phyloP scores from a whole-genome alignment of 2,888 invertebrate species.

The Mesochorus sp. region DNA sequence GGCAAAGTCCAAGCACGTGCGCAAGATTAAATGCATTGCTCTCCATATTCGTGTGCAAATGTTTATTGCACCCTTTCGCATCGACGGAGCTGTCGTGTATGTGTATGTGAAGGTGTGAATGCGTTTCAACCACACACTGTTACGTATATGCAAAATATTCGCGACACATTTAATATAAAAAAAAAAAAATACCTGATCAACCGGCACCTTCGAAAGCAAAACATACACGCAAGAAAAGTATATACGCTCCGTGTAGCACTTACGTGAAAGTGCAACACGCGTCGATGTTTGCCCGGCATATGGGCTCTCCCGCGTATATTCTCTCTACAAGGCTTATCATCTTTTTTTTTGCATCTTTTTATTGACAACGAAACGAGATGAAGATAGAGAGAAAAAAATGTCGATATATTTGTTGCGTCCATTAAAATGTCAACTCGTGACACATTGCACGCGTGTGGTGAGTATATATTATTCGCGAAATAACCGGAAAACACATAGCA shows the following conservation, averaged over 20 bases:
- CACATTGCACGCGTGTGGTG: slow-evolving; percentile 28
- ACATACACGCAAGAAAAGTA: slow-evolving; percentile 50
- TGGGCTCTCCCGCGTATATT: slow-evolving; percentile 43
- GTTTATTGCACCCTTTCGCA: slow-evolving; percentile 30
- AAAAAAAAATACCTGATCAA: slow-evolving; percentile 37
- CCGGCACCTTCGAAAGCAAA: slow-evolving; percentile 44
- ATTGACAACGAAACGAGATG: slow-evolving; percentile 39
- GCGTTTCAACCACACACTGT: background rate
- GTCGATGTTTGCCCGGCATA: slow-evolving; percentile 62
- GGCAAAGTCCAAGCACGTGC: background rate
- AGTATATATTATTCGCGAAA: background rate
- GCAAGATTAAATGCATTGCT: slow-evolving; percentile 16
- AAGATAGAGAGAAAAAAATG: slow-evolving; percentile 7
- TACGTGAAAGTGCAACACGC: slow-evolving; percentile 56
- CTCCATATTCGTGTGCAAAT: slow-evolving; percentile 10
- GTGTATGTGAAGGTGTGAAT: too few relatives aligned
- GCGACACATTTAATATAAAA: background rate
- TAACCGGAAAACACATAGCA: background rate
- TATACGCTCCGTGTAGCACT: slow-evolving; percentile 37
- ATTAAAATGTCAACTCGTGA: slow-evolving; percentile 56
- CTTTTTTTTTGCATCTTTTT: slow-evolving; percentile 27
- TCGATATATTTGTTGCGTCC: slow-evolving; percentile 54
- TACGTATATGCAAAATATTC: background rate
- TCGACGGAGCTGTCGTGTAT: slow-evolving; percentile 8
- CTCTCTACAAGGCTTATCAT: slow-evolving; percentile 23